A percentile compares a stretch with the other conserved stretches of the same genome.
phyloP scores from a whole-genome alignment of 2,113 vertebrate genomes.

The Alectura lathami region DNA sequence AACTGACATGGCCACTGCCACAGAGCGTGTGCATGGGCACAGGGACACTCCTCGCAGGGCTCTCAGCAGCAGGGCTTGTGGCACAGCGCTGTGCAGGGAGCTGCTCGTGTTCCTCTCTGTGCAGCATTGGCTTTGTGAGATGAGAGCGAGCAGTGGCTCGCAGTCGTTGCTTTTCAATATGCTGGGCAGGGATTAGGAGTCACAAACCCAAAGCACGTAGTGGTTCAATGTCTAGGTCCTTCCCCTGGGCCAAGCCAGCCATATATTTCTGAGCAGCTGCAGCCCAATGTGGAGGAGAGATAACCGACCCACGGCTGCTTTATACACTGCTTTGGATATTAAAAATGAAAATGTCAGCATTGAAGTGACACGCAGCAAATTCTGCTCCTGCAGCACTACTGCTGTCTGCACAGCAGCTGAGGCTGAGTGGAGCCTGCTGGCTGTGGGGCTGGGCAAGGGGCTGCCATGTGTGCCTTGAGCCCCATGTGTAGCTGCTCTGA shows the following conservation, averaged over 20 bases:
- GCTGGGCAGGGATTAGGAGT: not conserved
- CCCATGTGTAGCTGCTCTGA: not conserved
- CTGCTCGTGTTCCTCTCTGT: not conserved
- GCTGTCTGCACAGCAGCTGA: not conserved
- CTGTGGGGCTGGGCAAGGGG: not conserved
- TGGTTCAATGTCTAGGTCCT: not conserved
- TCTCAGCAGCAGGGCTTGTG: not conserved
- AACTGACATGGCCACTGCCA: not conserved
- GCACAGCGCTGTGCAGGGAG: not conserved
- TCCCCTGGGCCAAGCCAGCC: not conserved
- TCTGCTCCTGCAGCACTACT: not conserved
- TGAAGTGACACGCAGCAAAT: not conserved
- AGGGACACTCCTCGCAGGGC: not conserved
- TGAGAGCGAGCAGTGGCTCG: not conserved
- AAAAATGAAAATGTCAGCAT: not conserved
- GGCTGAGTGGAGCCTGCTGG: not conserved
- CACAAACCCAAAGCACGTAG: not conserved
- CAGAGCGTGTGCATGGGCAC: not conserved
- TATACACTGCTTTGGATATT: not conserved
- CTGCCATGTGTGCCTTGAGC: not conserved
- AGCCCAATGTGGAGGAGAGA: not conserved
- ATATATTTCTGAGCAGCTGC: not conserved
- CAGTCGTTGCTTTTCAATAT: not conserved
- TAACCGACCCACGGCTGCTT: not conserved
- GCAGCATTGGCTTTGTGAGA: not conserved